Evolutionary conservation across 2,888 invertebrate genomes (phyloP).

Genomic region (Rhamnusium bicolor): DNA sequence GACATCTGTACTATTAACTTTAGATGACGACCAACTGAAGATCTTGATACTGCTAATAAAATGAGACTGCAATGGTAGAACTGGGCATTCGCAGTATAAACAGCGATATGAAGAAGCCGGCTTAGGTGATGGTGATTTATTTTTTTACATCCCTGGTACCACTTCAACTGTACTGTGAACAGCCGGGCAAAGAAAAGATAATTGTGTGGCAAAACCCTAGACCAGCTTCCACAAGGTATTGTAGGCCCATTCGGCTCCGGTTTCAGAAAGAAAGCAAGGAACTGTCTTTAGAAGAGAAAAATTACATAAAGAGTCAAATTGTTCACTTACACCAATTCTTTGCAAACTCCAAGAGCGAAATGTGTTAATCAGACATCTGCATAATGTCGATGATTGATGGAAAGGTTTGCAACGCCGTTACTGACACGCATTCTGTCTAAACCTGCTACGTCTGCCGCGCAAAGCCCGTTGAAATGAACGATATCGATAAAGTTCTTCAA

Average conservation of each 20-base stretch:
- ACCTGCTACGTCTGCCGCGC: too few relatives aligned
- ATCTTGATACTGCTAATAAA: background rate
- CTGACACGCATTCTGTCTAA: too few relatives aligned
- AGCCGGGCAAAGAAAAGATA: background rate
- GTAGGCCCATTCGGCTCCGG: background rate
- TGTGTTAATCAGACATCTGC: too few relatives aligned
- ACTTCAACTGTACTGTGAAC: background rate
- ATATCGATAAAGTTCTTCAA: too few relatives aligned
- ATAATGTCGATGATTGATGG: too few relatives aligned
- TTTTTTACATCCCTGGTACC: background rate
- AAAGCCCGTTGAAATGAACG: too few relatives aligned
- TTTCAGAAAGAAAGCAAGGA: background rate
- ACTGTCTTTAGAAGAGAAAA: background rate
- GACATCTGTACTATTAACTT: background rate
- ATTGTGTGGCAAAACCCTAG: background rate
- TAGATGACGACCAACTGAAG: background rate
- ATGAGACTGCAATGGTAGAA: conserved; percentile 3
- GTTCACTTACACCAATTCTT: too few relatives aligned
- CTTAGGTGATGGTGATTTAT: conserved; percentile 4
- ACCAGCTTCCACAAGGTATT: background rate
- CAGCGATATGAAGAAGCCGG: background rate
- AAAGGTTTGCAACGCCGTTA: too few relatives aligned
- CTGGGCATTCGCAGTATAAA: conserved; percentile 7
- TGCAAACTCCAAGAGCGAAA: too few relatives aligned
- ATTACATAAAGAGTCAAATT: too few relatives aligned